phyloP scores from a whole-genome alignment of 1,140 invertebrate species.

The Battus philenor region DNA sequence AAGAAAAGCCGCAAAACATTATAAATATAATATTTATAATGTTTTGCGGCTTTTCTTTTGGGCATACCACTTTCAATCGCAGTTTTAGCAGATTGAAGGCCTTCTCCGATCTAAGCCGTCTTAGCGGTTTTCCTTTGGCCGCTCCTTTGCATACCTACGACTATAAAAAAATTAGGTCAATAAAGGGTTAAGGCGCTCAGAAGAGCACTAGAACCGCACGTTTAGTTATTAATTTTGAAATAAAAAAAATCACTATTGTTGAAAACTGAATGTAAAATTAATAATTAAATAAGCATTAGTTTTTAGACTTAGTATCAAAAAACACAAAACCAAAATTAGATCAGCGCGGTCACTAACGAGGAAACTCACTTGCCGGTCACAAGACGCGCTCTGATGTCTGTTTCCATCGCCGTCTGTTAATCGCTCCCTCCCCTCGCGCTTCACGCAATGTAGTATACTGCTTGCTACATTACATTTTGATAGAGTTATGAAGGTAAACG shows the following conservation, averaged over 20 bases:
- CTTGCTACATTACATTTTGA: conserved; percentile 1
- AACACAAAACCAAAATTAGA: neutral
- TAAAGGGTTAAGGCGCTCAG: conserved; percentile 16
- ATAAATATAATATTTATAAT: conserved; percentile 24
- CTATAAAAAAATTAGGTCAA: conserved; percentile 22
- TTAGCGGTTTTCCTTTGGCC: conserved; percentile 28
- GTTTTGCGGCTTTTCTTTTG: conserved; percentile 26
- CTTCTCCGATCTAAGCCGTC: conserved; percentile 24
- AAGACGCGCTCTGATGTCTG: neutral
- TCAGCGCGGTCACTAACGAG: too few species aligned
- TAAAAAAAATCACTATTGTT: too few species aligned
- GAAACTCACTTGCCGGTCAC: neutral
- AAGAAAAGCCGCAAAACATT: too few species aligned
- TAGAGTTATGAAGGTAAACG: conserved; percentile 11
- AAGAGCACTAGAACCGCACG: neutral
- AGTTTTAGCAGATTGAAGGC: conserved; percentile 21
- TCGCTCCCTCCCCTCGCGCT: neutral
- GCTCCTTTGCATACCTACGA: conserved; percentile 30
- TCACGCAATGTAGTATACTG: neutral
- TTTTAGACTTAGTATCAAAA: neutral
- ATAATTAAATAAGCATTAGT: neutral
- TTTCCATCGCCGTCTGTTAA: neutral
- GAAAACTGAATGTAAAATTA: too few species aligned
- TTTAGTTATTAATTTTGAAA: neutral
- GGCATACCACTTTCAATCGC: conserved; percentile 22